Evolutionary conservation across 2,888 invertebrate species (phyloP).

Genomic region (Molanna angustata): DNA sequence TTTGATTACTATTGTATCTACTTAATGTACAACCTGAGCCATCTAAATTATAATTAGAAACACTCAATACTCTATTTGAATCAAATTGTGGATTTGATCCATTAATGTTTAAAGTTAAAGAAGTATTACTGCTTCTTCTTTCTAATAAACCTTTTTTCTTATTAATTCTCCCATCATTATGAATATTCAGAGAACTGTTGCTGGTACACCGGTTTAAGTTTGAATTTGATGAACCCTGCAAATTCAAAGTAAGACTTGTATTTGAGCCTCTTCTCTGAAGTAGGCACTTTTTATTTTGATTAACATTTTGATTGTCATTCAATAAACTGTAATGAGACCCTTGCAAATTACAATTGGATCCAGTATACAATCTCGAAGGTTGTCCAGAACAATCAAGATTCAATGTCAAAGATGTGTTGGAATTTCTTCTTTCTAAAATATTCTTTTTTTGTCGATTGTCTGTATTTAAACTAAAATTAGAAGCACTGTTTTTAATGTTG

Average conservation of each 20-base stretch:
- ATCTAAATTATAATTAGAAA: constrained; percentile 54
- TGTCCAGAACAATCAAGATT: constrained; percentile 52
- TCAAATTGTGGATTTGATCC: constrained; percentile 51
- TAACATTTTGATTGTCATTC: constrained; percentile 37
- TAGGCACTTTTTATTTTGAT: constrained; percentile 58
- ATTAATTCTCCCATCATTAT: constrained; percentile 45
- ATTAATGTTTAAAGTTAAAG: constrained; percentile 73
- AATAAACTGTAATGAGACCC: constrained; percentile 45
- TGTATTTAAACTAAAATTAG: constrained; percentile 50
- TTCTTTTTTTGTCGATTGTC: constrained; percentile 58
- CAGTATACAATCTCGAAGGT: constrained; percentile 48
- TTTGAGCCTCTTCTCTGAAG: constrained; percentile 81
- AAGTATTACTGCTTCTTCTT: constrained; percentile 87
- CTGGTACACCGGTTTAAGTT: constrained; percentile 57
- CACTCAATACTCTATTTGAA: constrained; percentile 47
- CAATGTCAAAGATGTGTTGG: constrained; percentile 80
- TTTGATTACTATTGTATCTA: constrained; percentile 50
- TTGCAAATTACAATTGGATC: constrained; percentile 43
- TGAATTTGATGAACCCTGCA: constrained; percentile 46
- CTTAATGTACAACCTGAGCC: constrained; percentile 53
- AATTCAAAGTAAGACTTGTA: constrained; percentile 80
- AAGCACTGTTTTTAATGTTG: constrained; percentile 49
- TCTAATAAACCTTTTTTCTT: constrained; percentile 72
- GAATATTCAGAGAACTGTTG: constrained; percentile 52
- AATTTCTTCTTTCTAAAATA: constrained; percentile 78